Percentiles rank a stretch among this genome's conserved stretches.
Conservation (phyloP, 2,113 vertebrate genomes). For the Mastomys natalensis region DNA sequence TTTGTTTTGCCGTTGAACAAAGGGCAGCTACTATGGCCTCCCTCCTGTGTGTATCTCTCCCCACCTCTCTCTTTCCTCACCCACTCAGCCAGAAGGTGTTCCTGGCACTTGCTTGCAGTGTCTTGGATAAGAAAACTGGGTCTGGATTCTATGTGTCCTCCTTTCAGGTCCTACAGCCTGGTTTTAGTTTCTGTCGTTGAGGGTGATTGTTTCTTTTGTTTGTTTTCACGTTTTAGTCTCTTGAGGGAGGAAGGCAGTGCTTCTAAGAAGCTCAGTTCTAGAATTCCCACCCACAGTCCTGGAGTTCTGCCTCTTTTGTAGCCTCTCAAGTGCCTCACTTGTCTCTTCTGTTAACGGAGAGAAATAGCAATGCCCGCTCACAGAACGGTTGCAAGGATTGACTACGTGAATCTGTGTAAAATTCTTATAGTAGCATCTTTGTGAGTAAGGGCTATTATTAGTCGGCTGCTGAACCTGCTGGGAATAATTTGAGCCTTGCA, state of each 20-base stretch:
- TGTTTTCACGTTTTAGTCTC: background rate
- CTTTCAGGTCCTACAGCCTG: background rate
- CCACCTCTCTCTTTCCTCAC: background rate
- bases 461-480: background rate
- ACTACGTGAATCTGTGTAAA: background rate
- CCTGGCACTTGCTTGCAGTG: background rate
- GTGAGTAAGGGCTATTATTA: background rate
- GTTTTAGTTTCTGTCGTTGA: background rate
- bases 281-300: background rate
- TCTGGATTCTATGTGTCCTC: background rate
- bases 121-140: background rate
- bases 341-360: background rate
- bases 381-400: background rate
- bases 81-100: background rate
- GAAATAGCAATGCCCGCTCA: background rate
- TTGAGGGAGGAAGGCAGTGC: background rate
- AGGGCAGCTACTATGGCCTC: background rate
- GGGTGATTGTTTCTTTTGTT: background rate
- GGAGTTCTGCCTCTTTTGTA: background rate
- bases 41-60: background rate
- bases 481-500: constrained; percentile 9
- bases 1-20: background rate
- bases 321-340: background rate
- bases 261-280: background rate
- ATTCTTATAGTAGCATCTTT: background rate